Evolutionary conservation across 2,888 invertebrate species (phyloP).

Genomic region (Tinea pellionella): DNA sequence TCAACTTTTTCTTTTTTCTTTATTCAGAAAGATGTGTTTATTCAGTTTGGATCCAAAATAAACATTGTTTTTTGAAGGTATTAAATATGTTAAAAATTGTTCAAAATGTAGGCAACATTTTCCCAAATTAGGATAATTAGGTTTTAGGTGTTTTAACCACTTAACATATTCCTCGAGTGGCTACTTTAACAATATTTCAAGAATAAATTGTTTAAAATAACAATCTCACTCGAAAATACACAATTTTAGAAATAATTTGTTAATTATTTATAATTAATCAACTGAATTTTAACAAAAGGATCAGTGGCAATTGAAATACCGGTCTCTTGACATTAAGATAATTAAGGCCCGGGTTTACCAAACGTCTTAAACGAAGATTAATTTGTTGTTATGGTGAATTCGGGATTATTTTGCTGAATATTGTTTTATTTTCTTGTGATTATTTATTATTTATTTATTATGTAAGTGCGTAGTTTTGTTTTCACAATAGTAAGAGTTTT

Average conservation of each 20-base stretch:
- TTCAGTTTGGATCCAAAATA: no score
- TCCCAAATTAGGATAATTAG: no score
- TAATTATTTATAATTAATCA: background rate
- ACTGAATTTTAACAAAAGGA: background rate
- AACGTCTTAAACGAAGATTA: background rate
- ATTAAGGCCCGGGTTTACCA: background rate
- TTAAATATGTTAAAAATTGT: no score
- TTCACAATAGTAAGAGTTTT: background rate
- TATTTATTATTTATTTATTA: constrained; percentile 5
- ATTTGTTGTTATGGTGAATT: background rate
- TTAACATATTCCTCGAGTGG: no score
- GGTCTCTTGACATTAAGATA: background rate
- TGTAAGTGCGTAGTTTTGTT: background rate
- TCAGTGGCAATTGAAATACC: background rate
- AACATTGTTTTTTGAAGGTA: no score
- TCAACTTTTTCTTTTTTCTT: no score
- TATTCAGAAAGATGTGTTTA: no score
- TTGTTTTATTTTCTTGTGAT: background rate
- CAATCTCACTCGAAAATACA: no score
- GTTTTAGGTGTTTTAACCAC: no score
- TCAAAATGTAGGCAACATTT: no score
- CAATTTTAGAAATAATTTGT: background rate
- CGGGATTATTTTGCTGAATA: background rate
- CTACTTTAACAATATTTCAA: no score
- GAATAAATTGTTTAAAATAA: no score